Evolutionary conservation across 2,797 vertebrate species (phyloP).

Genomic region (Vespertilio murinus): DNA sequence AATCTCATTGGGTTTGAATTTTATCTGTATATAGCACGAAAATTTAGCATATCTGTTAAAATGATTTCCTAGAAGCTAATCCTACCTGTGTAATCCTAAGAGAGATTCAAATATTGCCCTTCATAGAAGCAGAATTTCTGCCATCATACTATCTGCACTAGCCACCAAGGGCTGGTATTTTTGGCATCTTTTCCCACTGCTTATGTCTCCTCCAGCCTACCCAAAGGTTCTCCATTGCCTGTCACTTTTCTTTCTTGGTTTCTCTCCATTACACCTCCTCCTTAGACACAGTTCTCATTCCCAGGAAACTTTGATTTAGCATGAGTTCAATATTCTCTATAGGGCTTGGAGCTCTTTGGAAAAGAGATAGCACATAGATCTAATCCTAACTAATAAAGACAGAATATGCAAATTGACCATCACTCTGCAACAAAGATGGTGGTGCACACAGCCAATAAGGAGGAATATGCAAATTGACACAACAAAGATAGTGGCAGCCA

Average conservation of each 20-base stretch:
- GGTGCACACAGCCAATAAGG: too few relatives aligned
- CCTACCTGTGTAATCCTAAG: not conserved
- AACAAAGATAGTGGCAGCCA: too few relatives aligned
- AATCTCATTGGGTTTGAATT: not conserved
- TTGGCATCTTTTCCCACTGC: not conserved
- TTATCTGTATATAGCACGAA: not conserved
- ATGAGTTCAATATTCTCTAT: conserved; percentile 18
- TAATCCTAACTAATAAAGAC: not conserved
- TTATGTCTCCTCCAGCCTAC: not conserved
- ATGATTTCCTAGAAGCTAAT: not conserved
- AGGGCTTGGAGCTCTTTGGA: conserved; percentile 1
- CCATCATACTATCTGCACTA: not conserved
- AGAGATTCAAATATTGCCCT: not conserved
- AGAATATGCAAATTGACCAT: too few relatives aligned
- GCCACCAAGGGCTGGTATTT: not conserved
- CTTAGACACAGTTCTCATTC: conserved; percentile 14
- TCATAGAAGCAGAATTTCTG: not conserved
- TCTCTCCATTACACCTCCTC: not conserved
- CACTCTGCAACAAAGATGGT: too few relatives aligned
- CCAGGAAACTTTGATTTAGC: not conserved
- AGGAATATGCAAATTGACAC: too few relatives aligned
- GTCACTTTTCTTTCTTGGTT: not conserved
- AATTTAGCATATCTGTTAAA: not conserved
- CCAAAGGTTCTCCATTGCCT: not conserved
- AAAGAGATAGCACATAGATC: conserved; percentile 43